A percentile compares a stretch with the other conserved stretches of the same genome.
Conservation (phyloP, 1,140 invertebrate species). For the Ephestia elutella region DNA sequence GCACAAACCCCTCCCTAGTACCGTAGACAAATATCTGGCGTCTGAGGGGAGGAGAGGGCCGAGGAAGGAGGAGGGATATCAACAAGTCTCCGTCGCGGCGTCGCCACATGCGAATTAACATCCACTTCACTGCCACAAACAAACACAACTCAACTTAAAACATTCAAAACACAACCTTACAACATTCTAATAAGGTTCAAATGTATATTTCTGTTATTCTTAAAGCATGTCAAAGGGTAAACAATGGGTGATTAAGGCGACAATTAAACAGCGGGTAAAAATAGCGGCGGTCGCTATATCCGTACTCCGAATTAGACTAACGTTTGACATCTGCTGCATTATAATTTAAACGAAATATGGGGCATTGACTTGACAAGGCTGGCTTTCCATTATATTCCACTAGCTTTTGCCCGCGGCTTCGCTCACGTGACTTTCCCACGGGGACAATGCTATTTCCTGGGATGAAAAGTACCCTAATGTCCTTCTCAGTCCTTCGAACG, state of each 20-base stretch:
- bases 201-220: too few relatives aligned
- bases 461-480: too few relatives aligned
- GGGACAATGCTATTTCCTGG: too few relatives aligned
- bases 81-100: constrained; percentile 16
- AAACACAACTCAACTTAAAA: neutral
- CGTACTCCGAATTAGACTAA: neutral
- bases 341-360: neutral
- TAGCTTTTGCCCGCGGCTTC: too few relatives aligned
- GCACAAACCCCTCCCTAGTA: too few relatives aligned
- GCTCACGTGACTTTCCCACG: too few relatives aligned
- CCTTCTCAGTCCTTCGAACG: too few relatives aligned
- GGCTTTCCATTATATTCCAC: neutral
- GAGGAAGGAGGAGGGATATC: constrained; percentile 5
- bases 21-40: too few relatives aligned
- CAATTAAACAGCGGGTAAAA: neutral
- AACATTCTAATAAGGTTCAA: neutral
- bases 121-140: neutral
- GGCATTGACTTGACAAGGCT: neutral
- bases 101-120: constrained; percentile 4
- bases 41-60: neutral
- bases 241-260: neutral
- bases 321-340: neutral
- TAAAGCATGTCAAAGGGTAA: neutral
- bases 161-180: neutral
- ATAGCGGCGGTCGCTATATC: neutral